Evolutionary conservation across 2,113 vertebrate genomes (phyloP).

Genomic region (Larimichthys polyactis): DNA sequence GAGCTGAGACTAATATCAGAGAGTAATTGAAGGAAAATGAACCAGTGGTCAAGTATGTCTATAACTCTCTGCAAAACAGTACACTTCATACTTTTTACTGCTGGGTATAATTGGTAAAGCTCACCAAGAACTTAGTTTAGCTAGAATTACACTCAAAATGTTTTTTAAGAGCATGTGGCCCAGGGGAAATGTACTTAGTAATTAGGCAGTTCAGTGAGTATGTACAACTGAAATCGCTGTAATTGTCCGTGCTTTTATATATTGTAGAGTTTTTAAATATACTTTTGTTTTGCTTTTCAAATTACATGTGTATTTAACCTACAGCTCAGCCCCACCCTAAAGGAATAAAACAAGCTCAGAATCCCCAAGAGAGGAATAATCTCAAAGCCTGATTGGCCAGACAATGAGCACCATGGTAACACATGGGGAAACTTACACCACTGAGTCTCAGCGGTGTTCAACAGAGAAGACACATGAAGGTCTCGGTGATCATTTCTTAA

Average conservation of each 20-base stretch:
- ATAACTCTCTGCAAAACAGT: background rate
- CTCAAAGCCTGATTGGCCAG: constrained; percentile 35
- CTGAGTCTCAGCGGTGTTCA: constrained; percentile 31
- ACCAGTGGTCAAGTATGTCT: background rate
- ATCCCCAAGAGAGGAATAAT: constrained; percentile 36
- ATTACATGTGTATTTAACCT: background rate
- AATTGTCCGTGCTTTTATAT: too few relatives aligned
- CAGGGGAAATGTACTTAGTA: background rate
- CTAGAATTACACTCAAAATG: background rate
- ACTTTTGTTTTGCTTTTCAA: background rate
- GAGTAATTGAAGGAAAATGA: background rate
- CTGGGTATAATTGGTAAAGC: background rate
- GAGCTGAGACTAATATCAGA: background rate
- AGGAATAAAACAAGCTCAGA: constrained; percentile 17
- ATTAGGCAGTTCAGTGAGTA: background rate
- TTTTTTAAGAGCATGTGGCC: background rate
- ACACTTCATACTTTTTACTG: too few relatives aligned
- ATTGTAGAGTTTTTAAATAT: too few relatives aligned
- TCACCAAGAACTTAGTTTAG: too few relatives aligned
- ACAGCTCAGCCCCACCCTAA: background rate
- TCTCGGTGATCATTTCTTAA: background rate
- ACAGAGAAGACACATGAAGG: background rate
- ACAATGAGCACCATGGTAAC: constrained; percentile 51
- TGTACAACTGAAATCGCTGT: background rate
- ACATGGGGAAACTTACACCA: constrained; percentile 6